These are phyloP conservation scores for Cataglyphis rosenhaueri DNA, from an alignment of 2,888 invertebrate species.

Conservation along the genomic window DNA sequence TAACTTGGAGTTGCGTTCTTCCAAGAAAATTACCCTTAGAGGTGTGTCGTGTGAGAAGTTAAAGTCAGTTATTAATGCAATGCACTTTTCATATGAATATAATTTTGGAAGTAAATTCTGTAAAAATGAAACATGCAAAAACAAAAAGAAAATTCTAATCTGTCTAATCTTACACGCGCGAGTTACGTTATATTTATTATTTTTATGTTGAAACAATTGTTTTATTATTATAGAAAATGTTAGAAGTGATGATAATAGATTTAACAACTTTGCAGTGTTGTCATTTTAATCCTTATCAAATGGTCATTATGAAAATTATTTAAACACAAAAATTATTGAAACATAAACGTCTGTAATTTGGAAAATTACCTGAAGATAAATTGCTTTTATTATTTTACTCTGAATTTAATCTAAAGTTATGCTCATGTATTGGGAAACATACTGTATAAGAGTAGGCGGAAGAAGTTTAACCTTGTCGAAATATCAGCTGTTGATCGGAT, in stretches of 20 bases:
- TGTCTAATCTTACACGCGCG: background rate
- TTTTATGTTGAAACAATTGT: background rate
- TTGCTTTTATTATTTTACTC: background rate
- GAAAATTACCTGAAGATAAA: background rate
- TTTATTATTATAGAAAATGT: background rate
- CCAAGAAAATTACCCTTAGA: constrained; percentile 39
- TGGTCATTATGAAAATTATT: background rate
- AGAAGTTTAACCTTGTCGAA: constrained; percentile 9
- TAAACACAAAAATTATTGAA: background rate
- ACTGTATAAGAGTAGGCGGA: constrained; percentile 16
- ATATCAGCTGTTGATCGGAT: constrained; percentile 57
- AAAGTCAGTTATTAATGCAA: background rate
- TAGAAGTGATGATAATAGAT: background rate
- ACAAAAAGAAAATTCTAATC: constrained; percentile 6
- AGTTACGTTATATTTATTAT: background rate
- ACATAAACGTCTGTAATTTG: background rate
- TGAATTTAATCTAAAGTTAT: constrained; percentile 12
- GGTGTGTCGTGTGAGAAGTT: constrained; percentile 19
- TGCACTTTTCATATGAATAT: background rate
- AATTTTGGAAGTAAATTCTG: constrained; percentile 1
- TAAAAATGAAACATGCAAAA: background rate
- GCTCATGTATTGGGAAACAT: background rate
- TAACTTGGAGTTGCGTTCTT: constrained; percentile 50
- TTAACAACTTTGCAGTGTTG: background rate
- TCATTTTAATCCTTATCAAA: background rate